Conservation (phyloP, 2,888 invertebrate species). For the Synergus laeviventris region DNA sequence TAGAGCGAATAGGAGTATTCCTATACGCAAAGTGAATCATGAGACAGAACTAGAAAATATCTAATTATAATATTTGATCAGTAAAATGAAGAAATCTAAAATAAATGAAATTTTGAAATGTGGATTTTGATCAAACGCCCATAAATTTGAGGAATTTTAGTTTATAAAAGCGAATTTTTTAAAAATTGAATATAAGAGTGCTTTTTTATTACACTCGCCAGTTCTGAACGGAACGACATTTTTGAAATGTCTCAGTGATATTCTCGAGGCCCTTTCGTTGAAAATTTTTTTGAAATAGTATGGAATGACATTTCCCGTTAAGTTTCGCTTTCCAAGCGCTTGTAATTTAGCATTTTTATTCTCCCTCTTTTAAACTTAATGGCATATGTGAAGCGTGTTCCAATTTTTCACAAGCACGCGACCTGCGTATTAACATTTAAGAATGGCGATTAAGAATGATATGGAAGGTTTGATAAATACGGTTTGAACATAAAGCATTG, state of each 20-base stretch:
- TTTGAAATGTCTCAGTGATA: conserved; percentile 17
- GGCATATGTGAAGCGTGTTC: conserved; percentile 34
- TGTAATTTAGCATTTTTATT: conserved; percentile 24
- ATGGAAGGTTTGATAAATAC: conserved; percentile 33
- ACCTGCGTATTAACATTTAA: conserved; percentile 43
- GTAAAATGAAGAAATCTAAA: too few species aligned
- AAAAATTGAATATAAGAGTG: neutral
- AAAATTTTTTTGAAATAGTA: conserved; percentile 42
- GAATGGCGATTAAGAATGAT: conserved; percentile 26
- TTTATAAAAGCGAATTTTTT: neutral
- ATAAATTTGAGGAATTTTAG: conserved; percentile 21
- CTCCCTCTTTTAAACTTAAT: neutral
- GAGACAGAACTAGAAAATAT: too few species aligned
- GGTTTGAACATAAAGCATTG: neutral
- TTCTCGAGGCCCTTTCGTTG: neutral
- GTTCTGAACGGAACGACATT: conserved; percentile 13
- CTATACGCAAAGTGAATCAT: too few species aligned
- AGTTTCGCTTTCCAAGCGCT: conserved; percentile 44
- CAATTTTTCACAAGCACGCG: conserved; percentile 40
- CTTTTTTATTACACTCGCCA: conserved; percentile 7
- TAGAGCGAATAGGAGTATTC: too few species aligned
- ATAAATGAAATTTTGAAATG: too few species aligned
- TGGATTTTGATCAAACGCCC: neutral
- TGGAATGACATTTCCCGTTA: conserved; percentile 46
- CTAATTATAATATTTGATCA: neutral